These are phyloP conservation scores for Vidua chalybeata DNA, from an alignment of 2,113 vertebrate species.

Conservation along the genomic window DNA sequence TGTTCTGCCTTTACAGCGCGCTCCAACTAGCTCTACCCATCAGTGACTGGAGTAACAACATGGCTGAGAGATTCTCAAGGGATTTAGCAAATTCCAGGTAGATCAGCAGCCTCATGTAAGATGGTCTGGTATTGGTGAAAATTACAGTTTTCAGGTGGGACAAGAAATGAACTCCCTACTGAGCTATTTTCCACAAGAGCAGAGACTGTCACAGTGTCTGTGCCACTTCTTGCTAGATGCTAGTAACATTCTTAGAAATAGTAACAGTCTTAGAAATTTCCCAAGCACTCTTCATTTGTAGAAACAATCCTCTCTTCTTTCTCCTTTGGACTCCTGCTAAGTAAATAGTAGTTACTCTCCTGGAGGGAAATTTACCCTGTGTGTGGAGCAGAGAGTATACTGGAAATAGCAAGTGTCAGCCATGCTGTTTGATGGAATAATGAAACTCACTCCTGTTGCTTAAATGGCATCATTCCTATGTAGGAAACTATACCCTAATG, in stretches of 20 bases:
- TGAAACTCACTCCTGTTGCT: neutral
- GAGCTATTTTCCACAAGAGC: neutral
- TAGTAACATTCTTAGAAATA: neutral
- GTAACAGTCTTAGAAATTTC: conserved; percentile 1
- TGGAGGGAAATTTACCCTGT: neutral
- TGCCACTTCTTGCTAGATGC: neutral
- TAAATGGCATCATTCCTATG: neutral
- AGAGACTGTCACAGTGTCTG: neutral
- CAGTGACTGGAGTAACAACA: neutral
- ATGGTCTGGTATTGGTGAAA: neutral
- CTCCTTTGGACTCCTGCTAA: neutral
- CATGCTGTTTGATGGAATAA: neutral
- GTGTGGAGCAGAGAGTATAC: neutral
- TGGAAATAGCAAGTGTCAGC: neutral
- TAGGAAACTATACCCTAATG: neutral
- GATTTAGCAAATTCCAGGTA: neutral
- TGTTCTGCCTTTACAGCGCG: neutral
- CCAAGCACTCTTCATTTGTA: neutral
- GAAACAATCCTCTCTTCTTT: neutral
- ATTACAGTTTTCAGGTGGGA: neutral
- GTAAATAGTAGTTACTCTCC: neutral
- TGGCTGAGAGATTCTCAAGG: neutral
- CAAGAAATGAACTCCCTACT: neutral
- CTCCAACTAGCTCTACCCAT: neutral
- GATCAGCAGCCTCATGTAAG: neutral